These are phyloP conservation scores for Allobates femoralis DNA, from an alignment of 2,797 vertebrate genomes.

Conservation along the genomic window DNA sequence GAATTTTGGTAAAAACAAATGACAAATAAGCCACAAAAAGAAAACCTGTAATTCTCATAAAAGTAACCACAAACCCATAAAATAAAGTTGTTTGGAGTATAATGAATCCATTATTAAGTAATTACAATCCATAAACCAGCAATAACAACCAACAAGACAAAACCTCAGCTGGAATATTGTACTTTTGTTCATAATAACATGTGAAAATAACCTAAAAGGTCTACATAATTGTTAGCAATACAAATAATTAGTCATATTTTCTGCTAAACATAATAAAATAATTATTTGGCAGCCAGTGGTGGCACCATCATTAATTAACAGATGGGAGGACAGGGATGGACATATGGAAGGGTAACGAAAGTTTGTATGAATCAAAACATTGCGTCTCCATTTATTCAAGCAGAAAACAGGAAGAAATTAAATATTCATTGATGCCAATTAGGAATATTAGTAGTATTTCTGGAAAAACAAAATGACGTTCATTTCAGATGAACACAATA, in stretches of 20 bases:
- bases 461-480: not conserved
- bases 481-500: not conserved
- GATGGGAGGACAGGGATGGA: not conserved
- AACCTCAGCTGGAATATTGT: not conserved
- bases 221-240: not conserved
- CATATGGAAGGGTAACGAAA: constrained; percentile 25
- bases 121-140: not conserved
- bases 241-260: not conserved
- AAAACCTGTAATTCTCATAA: not conserved
- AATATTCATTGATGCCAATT: constrained; percentile 38
- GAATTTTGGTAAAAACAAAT: not conserved
- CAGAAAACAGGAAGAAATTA: constrained; percentile 43
- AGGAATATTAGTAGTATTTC: constrained; percentile 24
- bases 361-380: constrained; percentile 30
- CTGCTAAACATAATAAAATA: constrained; percentile 5
- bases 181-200: not conserved
- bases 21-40: not conserved
- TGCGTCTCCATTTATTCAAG: constrained; percentile 7
- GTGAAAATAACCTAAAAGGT: not conserved
- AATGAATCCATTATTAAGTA: not conserved
- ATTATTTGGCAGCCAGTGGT: constrained; percentile 1
- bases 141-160: not conserved
- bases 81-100: not conserved
- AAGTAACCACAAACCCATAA: not conserved
- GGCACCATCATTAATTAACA: constrained; percentile 35